Evolutionary conservation across 2,888 invertebrate genomes (phyloP), one percentile per base, ranked within the genome.

Genomic region (Ophioninae sp.): DNA sequence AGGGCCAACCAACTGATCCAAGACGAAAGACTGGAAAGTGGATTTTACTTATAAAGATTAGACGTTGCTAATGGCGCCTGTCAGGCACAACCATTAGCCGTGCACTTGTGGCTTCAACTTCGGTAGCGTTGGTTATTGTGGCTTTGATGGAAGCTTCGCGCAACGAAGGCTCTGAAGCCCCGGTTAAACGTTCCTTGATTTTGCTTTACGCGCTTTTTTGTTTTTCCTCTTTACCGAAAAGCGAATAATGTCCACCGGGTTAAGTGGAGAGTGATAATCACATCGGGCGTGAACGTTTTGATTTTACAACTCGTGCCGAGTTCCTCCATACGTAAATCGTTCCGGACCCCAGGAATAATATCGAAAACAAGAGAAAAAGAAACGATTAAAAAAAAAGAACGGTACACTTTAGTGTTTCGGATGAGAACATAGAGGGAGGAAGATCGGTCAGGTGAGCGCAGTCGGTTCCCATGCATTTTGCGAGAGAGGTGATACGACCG

Each of bases 401-500:
- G 30, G 20, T 79, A 69, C 65, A 65, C 67, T 72, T 72, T 65
- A 23, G 62, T 76, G 37, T 37, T 59, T 61, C 65, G 75, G 69
- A 69, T 65, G 68, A 74, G 56, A 69, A 70, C 76, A 79, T 69
- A 79, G 69, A 79, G 65, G 44, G 65, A 67, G 57, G 76, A 77
- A 81, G 79, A 81, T 85, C 85, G 87, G 86, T 86, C 87, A 86
- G 85, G 85, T 86, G 87, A 86, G 79, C 77, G 68, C 82, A 78
- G 86, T 85, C 72, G 88, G 89, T 91, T 91, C 91, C 90, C 91
- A 91, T 89, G 90, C 88, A 90, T 90, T 90, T 90, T 81, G 90
- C 90, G 88, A 88, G 87, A 86, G 86, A 73, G 83, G 84, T 87
- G 87, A 87, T 87, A 86, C 83, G 85, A 85, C 75, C 57, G 68